These are phyloP conservation scores for Arothron firmamentum DNA, from an alignment of 2,113 vertebrate genomes.

Conservation along the genomic window DNA sequence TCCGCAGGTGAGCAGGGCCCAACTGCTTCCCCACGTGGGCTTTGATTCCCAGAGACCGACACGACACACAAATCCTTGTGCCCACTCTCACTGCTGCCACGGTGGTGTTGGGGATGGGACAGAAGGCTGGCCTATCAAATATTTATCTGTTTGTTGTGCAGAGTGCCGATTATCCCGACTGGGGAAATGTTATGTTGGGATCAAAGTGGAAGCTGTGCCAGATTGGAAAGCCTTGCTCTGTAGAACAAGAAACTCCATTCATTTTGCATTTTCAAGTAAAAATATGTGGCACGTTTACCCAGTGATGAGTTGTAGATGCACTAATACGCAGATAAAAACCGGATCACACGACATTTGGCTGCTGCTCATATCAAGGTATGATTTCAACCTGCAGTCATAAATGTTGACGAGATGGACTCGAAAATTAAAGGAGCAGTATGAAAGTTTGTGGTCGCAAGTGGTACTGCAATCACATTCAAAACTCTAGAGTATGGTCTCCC, in stretches of 20 bases:
- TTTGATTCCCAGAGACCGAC: constrained; percentile 50
- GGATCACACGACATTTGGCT: constrained; percentile 11
- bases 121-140: constrained; percentile 62
- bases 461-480: no score
- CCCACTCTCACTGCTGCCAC: constrained; percentile 35
- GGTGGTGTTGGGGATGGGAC: constrained; percentile 19
- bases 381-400: constrained; percentile 15
- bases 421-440: background rate
- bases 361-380: constrained; percentile 4
- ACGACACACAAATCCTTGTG: constrained; percentile 34
- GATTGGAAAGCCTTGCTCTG: constrained; percentile 18
- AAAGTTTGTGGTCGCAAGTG: no score
- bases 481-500: no score
- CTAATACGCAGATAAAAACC: constrained; percentile 15
- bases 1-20: constrained; percentile 56
- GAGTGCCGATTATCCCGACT: constrained; percentile 47
- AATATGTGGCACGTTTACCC: background rate
- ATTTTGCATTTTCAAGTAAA: constrained; percentile 10
- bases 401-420: constrained; percentile 18
- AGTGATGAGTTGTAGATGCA: background rate
- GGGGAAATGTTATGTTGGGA: constrained; percentile 52
- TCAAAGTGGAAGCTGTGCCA: constrained; percentile 26
- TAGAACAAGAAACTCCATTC: background rate
- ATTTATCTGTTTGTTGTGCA: constrained; percentile 65
- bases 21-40: constrained; percentile 39